A percentile compares a stretch with the other conserved stretches of the same genome.
Evolutionary conservation across 2,113 vertebrate genomes (phyloP).

Genomic region (Peromyscus leucopus): DNA sequence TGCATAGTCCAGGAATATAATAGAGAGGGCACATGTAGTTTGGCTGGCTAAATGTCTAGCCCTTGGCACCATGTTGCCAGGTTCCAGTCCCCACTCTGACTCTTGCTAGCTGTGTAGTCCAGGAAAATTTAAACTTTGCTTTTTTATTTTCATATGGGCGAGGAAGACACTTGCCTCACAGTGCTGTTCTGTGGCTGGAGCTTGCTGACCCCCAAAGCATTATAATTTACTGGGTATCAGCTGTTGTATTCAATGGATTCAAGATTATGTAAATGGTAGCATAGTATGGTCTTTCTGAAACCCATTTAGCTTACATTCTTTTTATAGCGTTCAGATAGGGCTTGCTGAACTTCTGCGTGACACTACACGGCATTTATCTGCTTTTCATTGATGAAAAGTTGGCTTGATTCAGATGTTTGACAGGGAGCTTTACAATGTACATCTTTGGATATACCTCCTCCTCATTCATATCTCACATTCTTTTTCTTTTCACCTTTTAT

Average conservation of each 20-base stretch:
- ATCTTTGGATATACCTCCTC: neutral
- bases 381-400: neutral
- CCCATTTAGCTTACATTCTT: neutral
- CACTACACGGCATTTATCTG: neutral
- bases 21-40: neutral
- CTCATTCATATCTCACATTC: neutral
- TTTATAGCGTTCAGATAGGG: neutral
- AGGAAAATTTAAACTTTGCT: neutral
- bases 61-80: neutral
- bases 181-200: neutral
- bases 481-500: neutral
- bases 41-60: neutral
- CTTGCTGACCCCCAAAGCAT: neutral
- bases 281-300: slow-evolving; percentile 21
- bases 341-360: neutral
- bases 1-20: neutral
- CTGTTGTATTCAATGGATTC: neutral
- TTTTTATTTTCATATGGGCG: neutral
- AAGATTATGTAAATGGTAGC: neutral
- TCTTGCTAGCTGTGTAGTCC: neutral
- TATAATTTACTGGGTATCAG: neutral
- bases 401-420: slow-evolving; percentile 26
- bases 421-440: neutral
- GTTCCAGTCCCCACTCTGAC: neutral
- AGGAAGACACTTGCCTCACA: neutral